These are phyloP conservation scores for Apeltes quadracus DNA, from an alignment of 2,113 vertebrate species.

Conservation along the genomic window DNA sequence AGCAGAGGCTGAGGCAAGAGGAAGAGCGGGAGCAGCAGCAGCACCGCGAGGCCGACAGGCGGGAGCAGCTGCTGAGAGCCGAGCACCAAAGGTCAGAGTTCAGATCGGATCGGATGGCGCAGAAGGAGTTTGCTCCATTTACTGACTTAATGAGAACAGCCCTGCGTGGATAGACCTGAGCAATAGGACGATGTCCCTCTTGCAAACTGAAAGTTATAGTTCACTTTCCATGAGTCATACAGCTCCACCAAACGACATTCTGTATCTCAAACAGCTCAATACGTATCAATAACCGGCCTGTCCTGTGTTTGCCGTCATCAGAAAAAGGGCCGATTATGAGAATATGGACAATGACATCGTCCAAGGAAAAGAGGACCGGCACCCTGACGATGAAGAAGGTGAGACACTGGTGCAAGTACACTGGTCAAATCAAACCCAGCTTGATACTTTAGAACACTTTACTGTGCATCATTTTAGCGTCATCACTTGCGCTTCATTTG, in stretches of 20 bases:
- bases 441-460: neutral
- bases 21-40: slow-evolving; percentile 79
- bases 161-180: neutral
- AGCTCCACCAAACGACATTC: neutral
- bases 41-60: slow-evolving; percentile 78
- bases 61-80: slow-evolving; percentile 74
- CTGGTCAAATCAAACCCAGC: neutral
- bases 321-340: slow-evolving; percentile 85
- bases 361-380: slow-evolving; percentile 85
- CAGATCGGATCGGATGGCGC: neutral
- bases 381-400: slow-evolving; percentile 84
- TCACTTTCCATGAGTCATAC: neutral
- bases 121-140: neutral
- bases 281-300: neutral
- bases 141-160: neutral
- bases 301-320: slow-evolving; percentile 52
- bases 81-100: slow-evolving; percentile 73
- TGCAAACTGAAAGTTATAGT: neutral
- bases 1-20: slow-evolving; percentile 81
- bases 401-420: slow-evolving; percentile 17
- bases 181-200: neutral
- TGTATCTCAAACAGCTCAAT: neutral
- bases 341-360: slow-evolving; percentile 86
- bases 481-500: neutral
- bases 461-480: neutral